phyloP scores from a whole-genome alignment of 2,888 invertebrate genomes.

The Ennomos fuscantarius region DNA sequence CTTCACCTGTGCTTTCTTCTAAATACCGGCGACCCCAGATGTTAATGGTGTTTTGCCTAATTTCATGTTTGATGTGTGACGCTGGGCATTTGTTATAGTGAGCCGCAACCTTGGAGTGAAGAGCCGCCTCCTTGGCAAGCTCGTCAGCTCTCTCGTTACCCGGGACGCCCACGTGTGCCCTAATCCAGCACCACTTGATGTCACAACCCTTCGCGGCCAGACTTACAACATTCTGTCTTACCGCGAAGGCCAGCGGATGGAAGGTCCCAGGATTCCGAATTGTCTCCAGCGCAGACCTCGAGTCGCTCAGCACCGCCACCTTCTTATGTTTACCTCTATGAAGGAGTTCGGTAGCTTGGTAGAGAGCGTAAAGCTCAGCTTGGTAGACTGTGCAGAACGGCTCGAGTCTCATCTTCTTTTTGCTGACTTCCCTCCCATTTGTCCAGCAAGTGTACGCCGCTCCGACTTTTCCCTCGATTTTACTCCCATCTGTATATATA shows the following conservation, averaged over 20 bases:
- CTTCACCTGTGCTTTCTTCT: neutral
- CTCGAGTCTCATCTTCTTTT: constrained; percentile 7
- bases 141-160: constrained; percentile 19
- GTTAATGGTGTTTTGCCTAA: neutral
- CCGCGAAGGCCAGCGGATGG: constrained; percentile 13
- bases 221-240: neutral
- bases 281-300: constrained; percentile 13
- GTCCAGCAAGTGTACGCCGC: constrained; percentile 12
- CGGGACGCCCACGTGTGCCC: constrained; percentile 1
- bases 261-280: constrained; percentile 1
- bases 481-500: constrained; percentile 14
- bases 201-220: neutral
- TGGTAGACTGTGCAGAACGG: constrained; percentile 19
- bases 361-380: constrained; percentile 20
- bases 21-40: neutral
- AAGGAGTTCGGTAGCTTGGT: constrained; percentile 6
- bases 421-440: neutral
- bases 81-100: too few relatives aligned
- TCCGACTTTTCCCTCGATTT: constrained; percentile 8
- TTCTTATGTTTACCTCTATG: neutral
- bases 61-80: neutral
- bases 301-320: constrained; percentile 15
- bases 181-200: constrained; percentile 3
- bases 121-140: constrained; percentile 7
- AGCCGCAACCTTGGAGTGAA: neutral